Evolutionary conservation across 2,113 vertebrate species (phyloP), one percentile per base, ranked within the genome.

Genomic region (Felis chaus): DNA sequence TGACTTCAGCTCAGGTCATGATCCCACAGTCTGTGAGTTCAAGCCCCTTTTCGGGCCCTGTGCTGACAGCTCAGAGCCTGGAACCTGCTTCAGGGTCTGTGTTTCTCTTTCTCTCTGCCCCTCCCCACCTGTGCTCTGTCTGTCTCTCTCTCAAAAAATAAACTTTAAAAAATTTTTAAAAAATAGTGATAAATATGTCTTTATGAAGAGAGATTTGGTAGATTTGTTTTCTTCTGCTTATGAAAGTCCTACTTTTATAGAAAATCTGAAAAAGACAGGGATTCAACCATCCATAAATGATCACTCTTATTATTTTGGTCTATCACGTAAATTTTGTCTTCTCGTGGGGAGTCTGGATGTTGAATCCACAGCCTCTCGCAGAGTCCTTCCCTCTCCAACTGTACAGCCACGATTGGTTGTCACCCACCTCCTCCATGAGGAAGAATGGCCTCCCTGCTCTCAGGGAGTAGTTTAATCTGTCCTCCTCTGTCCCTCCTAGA

Each of bases 131-230:
- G 23, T 19, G 18, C 53, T 53, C 53, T 5, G 14, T 53, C 18
- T 57, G 5, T 57, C 55, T 23, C 57, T 23, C 57, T 23, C 57
- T 23, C 19, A 21, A 21, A 61, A 61, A 61, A 21, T 61, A 61
- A 61, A 61, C 57, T 61, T 61, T 3, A 61, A 61, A 23, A 61
- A 61, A 10, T 23, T 61, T 23, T 0, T 45, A 1, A 45, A 45
- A 36, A 36, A 36, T 36, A 36, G 18, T 33, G 76, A 79, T 45
- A 96, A 96, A 76, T 66, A 15, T 7, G 15, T 93, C n/a, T 82
- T 73, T 73, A 88, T 15, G 45, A 78, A 92, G 25, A 82, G 41
- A 39, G 69, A 57, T 71, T 87, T 85, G 76, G 12, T 81, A 95
- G 15, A 50, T 78, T 89, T 74, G 12, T 39, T 76, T 88, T 85